Evolutionary conservation across 2,113 vertebrate genomes (phyloP), one percentile per base, ranked within the genome.

Genomic region (Sinocyclocheilus maitianheensis): DNA sequence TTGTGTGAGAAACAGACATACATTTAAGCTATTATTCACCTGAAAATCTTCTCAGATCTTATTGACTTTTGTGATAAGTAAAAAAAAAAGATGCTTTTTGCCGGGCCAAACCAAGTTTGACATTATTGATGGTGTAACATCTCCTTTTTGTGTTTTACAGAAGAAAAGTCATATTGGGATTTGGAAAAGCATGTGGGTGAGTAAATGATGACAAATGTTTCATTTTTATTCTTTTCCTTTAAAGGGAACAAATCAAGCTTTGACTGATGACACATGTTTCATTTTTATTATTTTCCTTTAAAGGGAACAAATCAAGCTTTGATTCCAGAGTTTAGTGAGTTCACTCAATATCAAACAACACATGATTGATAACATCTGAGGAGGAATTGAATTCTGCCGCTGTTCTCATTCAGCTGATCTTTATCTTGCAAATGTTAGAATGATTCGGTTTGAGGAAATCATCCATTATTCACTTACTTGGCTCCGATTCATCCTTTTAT

Each of bases 391-490:
- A 40, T 18, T 80, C 5, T 43, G 58, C 37, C 4, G 18, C 40
- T 20, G 18, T 60, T 78, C 77, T 13, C 30, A 58, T 78, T 78
- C 77, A 46, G 34, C 53, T 80, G 51, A 78, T 78, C 60, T 78
- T 60, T 58, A 78, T 78, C 30, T 16, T 3, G 46, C 20, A 80
- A 80, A 60, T 43, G 53, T 60, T 79, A 60, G 11, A 63, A 63
- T 37, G 37, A 63, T 63, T 80, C 20, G 2, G 55, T 30, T 80
- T 46, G 55, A 80, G 34, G 13, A 80, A 43, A 80, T 63, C 77
- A 63, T 63, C 53, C 58, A 63, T 63, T 63, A 80, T 63, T 80
- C 37, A 63, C 5, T 80, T 12, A 6, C 9, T 63, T 43, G 78
- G 37, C 20, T 80, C 6, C 1, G 7, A 63, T 46, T 75, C 43